Base-by-base conservation (phyloP, 1,140 invertebrate species). In the Caenorhabditis latens region DNA sequence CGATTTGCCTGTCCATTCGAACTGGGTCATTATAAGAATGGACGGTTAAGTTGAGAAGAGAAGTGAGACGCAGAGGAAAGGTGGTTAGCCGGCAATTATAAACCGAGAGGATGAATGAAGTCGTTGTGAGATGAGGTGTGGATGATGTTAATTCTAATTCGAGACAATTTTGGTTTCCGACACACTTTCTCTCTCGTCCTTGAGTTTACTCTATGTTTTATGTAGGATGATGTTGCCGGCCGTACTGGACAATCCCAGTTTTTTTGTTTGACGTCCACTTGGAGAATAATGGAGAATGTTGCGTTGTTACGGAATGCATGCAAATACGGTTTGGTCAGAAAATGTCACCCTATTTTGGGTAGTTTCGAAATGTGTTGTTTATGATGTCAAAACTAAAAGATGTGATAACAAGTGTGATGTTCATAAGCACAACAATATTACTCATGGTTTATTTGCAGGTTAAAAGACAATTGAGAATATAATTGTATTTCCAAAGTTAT, bases 21-120 rank as follows among this genome's bases (percentile, higher is more conserved):
- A 79, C 71, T 79, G 71, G 71, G 71, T 79, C 71, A 79, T 79
- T 79, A 79, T 79, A 50, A 50, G 71, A 79, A 50, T 50, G 71
- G 71, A 79, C 71, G 71, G 46, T 79, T 53, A 79, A 46, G 40
- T 50, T 71, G 43, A 8, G 46, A 50, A 79, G 40, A 79, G 71
- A 19, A n/a, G 53, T 13, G 71, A 79, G 46, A 79, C 71, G 43
- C 71, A 79, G 71, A 9, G 6, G 7, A 21, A 50, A n/a, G 46
- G 40, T 53, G 71, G 71, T 79, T 79, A 79, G 71, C 71, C 71
- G 11, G 53, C 71, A 48, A 79, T 79, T 79, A 79, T 79, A 16
- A 79, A 79, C 71, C 21, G 11, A 75, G 16, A 42, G 67, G 46
- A n/a, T 16, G 13, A 65, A 46, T n/a, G 11, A 19, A 46, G 7